phyloP scores from a whole-genome alignment of 2,888 invertebrate genomes.

The Tethea ocularis region DNA sequence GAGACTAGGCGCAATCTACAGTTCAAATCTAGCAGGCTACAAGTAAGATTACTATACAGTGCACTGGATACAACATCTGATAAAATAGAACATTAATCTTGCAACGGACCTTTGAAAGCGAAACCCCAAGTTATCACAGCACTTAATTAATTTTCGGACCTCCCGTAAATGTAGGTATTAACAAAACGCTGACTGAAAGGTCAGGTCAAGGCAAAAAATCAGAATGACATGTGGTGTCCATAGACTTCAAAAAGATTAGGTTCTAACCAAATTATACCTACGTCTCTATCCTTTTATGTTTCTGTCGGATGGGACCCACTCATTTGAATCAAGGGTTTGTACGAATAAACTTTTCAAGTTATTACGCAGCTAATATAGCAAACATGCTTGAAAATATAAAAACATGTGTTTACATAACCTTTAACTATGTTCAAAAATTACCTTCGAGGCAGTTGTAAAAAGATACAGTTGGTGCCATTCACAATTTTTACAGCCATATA shows the following conservation, averaged over 20 bases:
- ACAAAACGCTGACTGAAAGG: neutral
- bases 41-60: slow-evolving; percentile 20
- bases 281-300: neutral
- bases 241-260: neutral
- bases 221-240: neutral
- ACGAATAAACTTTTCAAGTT: neutral
- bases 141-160: neutral
- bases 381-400: neutral
- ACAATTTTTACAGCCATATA: too few species aligned
- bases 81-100: slow-evolving; percentile 1
- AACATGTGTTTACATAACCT: neutral
- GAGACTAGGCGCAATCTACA: slow-evolving; percentile 30
- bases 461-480: too few species aligned
- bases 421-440: neutral
- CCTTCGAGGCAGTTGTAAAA: neutral
- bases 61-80: slow-evolving; percentile 7
- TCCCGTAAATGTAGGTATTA: neutral
- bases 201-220: neutral
- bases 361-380: neutral
- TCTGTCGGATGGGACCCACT: neutral
- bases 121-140: neutral
- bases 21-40: slow-evolving; percentile 24
- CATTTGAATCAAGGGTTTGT: neutral
- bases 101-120: neutral
- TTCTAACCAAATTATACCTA: neutral